These are phyloP conservation scores for Ochropleura leucogaster DNA, from an alignment of 2,888 invertebrate species.

Conservation along the genomic window DNA sequence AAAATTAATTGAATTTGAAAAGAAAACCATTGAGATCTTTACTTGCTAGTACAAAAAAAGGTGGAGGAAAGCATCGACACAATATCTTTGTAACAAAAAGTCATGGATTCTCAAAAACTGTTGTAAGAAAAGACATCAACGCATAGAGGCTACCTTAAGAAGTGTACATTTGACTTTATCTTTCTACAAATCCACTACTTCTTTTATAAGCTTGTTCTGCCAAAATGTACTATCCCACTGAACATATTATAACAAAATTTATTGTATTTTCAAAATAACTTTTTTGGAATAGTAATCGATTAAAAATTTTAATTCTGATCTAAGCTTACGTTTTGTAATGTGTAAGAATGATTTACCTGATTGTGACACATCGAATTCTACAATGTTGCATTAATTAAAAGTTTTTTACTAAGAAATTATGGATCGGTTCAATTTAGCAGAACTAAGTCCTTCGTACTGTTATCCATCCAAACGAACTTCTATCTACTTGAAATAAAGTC, in stretches of 20 bases:
- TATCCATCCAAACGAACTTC: neutral
- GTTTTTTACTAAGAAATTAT: neutral
- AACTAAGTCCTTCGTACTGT: slow-evolving; percentile 18
- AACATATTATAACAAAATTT: neutral
- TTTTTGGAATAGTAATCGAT: neutral
- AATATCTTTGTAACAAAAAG: neutral
- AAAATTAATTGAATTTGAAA: neutral
- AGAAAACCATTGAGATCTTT: slow-evolving; percentile 36
- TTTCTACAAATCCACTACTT: neutral
- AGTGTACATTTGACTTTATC: neutral
- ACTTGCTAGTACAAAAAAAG: neutral
- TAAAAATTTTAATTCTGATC: neutral
- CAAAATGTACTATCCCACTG: neutral
- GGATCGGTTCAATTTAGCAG: neutral
- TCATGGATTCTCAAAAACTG: slow-evolving; percentile 4
- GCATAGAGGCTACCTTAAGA: neutral
- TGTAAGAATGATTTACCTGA: neutral
- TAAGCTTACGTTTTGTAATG: neutral
- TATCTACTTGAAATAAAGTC: slow-evolving; percentile 17
- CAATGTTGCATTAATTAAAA: neutral
- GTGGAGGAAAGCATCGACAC: neutral
- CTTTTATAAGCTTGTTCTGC: neutral
- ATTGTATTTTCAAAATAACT: neutral
- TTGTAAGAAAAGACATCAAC: slow-evolving; percentile 14
- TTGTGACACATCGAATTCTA: neutral